Evolutionary conservation across 1,140 invertebrate genomes (phyloP), one percentile per base, ranked within the genome.

Genomic region (Leptoteleia sp.): DNA sequence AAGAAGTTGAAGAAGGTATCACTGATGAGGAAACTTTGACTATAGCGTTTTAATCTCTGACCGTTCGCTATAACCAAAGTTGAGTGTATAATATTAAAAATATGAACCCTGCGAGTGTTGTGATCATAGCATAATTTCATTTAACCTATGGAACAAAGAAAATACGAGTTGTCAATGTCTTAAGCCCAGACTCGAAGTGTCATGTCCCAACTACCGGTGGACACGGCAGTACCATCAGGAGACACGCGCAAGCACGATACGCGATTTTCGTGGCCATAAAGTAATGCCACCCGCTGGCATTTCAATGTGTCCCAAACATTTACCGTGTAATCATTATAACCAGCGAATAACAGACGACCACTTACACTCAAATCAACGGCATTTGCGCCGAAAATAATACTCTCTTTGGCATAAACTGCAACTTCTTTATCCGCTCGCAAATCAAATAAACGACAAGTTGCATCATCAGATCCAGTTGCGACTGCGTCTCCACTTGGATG

Each of bases 401-500:
- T 98, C 84, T 99, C 97, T 90, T 99, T 99, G 75, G 94, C 94
- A 89, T 99, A 99, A 73, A 97, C 93, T 22, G 97, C 97, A 17
- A 99, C 95, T 92, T 99, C 98, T 83, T 98, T 94, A 90, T 99
- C 99, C 16, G 99, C 98, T 78, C 99, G 91, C 76, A 99, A 91
- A 90, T 99, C 99, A 91, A 99, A 99, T 13, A 99, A 91, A 11
- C 98, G 96, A 90, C 98, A 99, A 12, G 96, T 97, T 29, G 97
- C 95, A 92, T 99, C 99, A 90, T 99, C 99, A 40, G 97, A 99
- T 42, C 97, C 99, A 9, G 98, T 98, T 25, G 96, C 97, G 64
- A 99, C 95, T 15, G 98, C 97, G 92, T 99, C 98, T 42, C 99
- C 99, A 89, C 97, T 98, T n/a, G 99, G 98, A 93, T 99, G 97